Conservation (phyloP, 64 coral and sea anemone genomes). For the Pachyseris speciosa region DNA sequence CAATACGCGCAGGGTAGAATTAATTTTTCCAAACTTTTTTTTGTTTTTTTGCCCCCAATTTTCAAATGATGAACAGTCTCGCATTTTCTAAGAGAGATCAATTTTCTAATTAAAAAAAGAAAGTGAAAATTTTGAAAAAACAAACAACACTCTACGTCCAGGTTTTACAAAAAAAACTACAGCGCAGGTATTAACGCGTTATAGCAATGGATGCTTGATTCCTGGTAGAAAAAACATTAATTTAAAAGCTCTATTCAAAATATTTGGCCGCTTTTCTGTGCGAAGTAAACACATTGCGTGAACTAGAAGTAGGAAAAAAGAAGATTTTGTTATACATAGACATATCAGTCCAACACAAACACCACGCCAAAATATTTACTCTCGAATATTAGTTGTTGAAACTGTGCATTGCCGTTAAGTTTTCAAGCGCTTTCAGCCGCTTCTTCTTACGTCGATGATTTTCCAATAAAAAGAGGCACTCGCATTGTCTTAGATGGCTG, state of each 20-base stretch:
- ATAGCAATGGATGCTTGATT: background rate
- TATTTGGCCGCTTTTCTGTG: conserved; percentile 38
- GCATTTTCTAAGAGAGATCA: background rate
- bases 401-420: background rate
- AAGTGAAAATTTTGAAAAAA: background rate
- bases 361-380: conserved; percentile 82
- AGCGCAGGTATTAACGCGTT: background rate
- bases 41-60: too few relatives aligned
- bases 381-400: conserved; percentile 68
- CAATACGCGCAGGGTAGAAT: too few relatives aligned
- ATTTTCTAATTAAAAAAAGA: background rate
- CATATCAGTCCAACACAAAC: conserved; percentile 52
- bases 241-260: conserved; percentile 25
- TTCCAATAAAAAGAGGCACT: background rate
- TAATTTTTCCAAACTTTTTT: too few relatives aligned
- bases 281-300: conserved; percentile 63
- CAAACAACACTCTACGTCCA: background rate
- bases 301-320: conserved; percentile 60
- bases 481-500: conserved; percentile 32
- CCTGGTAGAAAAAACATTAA: background rate
- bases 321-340: conserved; percentile 76
- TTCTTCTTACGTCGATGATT: background rate
- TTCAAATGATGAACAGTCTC: too few relatives aligned
- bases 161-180: background rate
- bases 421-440: background rate